Conservation (phyloP, 2,797 vertebrate species). For the Oreonectes daqikongensis region DNA sequence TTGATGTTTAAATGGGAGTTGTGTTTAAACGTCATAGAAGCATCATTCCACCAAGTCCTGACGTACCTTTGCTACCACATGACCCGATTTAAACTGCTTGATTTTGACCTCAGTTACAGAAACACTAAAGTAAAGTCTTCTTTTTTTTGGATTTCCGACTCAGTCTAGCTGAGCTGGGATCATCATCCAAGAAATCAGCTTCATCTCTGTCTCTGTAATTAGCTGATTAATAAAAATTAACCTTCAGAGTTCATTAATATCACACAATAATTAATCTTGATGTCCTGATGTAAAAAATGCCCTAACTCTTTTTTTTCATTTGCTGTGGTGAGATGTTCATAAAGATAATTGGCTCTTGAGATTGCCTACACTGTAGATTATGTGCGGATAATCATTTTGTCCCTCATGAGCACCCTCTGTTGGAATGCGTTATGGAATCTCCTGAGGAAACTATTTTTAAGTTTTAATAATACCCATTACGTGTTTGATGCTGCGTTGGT, state of each 20-base stretch:
- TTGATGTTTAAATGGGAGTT: neutral
- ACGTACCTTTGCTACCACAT: neutral
- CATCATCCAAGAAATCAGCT: constrained; percentile 40
- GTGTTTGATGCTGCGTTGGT: neutral
- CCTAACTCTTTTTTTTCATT: constrained; percentile 3
- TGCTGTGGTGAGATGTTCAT: constrained; percentile 33
- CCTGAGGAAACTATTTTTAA: constrained; percentile 14
- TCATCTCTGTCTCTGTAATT: constrained; percentile 37
- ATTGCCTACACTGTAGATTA: constrained; percentile 29
- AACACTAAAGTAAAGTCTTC: constrained; percentile 8
- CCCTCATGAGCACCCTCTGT: constrained; percentile 17
- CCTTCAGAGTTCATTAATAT: constrained; percentile 44
- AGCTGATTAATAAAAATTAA: constrained; percentile 43
- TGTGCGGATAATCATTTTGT: constrained; percentile 15
- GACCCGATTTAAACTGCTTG: neutral
- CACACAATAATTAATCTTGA: constrained; percentile 43
- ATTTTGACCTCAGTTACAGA: constrained; percentile 20
- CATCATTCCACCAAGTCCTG: too few relatives aligned
- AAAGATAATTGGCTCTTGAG: constrained; percentile 37
- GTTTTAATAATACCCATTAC: neutral
- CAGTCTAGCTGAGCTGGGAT: constrained; percentile 37
- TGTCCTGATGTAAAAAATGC: constrained; percentile 36
- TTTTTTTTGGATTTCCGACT: constrained; percentile 7
- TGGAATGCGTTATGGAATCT: neutral
- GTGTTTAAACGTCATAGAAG: neutral